Base-by-base conservation (phyloP, 2,888 invertebrate genomes). In the Cotesia congregata region DNA sequence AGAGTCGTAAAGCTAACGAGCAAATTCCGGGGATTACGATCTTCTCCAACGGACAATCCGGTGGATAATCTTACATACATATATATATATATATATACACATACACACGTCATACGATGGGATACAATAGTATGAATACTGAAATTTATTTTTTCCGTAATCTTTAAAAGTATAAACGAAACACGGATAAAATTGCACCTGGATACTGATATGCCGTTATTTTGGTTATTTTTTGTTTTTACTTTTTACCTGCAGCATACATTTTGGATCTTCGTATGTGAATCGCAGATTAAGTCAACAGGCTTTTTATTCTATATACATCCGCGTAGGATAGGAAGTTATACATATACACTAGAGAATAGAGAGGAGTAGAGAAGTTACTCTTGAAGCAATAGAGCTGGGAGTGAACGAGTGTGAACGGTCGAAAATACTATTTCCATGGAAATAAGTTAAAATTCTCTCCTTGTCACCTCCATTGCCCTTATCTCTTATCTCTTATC, bases 221-320 rank as follows among this genome's bases (percentile, higher is more conserved):
- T 68, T 41, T 40, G 61, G 15, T 38, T 61, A 39, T n/a, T 15
- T 62, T 39, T 62, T 67, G 7, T 40, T 17, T 41, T 9, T 40
- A 30, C 9, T 6, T 50, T 50, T 50, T 50, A 1, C 2, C 12
- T 65, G 9, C 38, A 72, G 74, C 64, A 75, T 73, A n/a, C n/a
- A 72, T 38, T 40, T 61, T 62, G 50, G 76, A 72, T 76, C 77
- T 68, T 39, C 62, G 77, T 39, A 79, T 80, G 76, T 74, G 76
- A 80, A 79, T 78, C 76, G 78, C 77, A 69, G 76, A 80, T 82
- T 82, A 80, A 82, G 79, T 80, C 77, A 80, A 80, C 73, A 69
- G 77, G 77, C 62, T 74, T 72, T 64, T 70, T 67, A 74, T 59
- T 30, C 59, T 60, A 61, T 72, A 68, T 70, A 30, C 30, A 30